Evolutionary conservation across 2,888 invertebrate genomes (phyloP).

Genomic region (Andrena fulva): DNA sequence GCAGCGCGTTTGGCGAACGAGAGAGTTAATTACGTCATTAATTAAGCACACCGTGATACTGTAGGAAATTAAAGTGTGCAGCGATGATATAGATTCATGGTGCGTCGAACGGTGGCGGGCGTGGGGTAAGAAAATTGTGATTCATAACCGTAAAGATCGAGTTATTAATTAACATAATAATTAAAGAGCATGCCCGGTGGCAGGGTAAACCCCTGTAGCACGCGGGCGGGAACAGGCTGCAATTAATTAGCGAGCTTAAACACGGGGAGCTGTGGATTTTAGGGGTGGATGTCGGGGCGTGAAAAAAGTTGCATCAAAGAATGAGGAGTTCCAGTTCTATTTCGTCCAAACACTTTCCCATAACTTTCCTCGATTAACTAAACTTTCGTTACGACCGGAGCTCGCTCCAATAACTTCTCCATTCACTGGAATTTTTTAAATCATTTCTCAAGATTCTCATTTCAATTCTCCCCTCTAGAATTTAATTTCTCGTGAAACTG

Average conservation of each 20-base stretch:
- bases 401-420: neutral
- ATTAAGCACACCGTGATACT: slow-evolving; percentile 32
- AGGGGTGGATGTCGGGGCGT: neutral
- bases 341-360: neutral
- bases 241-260: slow-evolving; percentile 45
- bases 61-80: slow-evolving; percentile 18
- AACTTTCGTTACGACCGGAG: neutral
- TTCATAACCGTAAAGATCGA: slow-evolving; percentile 35
- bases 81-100: slow-evolving; percentile 20
- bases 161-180: slow-evolving; percentile 57
- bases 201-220: slow-evolving; percentile 26
- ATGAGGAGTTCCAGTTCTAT: neutral
- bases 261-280: neutral
- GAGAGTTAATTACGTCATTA: slow-evolving; percentile 52
- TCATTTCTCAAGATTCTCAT: no score
- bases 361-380: neutral
- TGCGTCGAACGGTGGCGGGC: slow-evolving; percentile 23
- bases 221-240: slow-evolving; percentile 31
- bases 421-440: neutral
- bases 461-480: no score
- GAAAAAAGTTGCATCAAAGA: neutral
- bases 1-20: slow-evolving; percentile 3
- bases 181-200: slow-evolving; percentile 2
- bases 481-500: no score
- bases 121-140: slow-evolving; percentile 36